A percentile compares a stretch with the other conserved stretches of the same genome.
These are phyloP conservation scores for Dryococelus australis DNA, from an alignment of 2,888 invertebrate genomes.

Conservation along the genomic window DNA sequence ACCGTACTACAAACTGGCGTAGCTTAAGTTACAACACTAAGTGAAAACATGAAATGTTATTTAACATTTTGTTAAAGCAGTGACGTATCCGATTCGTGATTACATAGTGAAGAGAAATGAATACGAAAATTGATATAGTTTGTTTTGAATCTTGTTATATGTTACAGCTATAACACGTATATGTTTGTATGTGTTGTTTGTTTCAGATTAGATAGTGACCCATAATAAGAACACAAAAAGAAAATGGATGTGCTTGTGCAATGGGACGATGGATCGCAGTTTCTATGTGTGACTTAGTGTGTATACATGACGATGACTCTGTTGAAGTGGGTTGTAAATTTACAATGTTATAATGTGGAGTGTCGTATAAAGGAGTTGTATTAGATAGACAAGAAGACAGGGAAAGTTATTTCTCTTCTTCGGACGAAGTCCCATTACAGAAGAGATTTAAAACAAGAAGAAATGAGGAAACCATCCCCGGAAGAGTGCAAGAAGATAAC, in stretches of 20 bases:
- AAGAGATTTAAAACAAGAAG: background rate
- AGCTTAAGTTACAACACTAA: background rate
- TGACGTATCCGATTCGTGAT: background rate
- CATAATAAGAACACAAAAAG: background rate
- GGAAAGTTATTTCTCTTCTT: background rate
- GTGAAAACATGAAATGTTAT: background rate
- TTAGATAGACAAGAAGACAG: background rate
- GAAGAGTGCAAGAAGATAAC: background rate
- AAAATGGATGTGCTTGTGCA: conserved; percentile 3
- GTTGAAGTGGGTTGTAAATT: background rate
- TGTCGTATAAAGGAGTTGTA: background rate
- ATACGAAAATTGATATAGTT: background rate
- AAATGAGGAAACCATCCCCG: background rate
- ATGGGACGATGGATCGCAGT: background rate
- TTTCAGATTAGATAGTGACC: background rate
- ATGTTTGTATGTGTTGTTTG: background rate
- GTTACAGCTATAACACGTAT: background rate
- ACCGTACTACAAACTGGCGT: background rate
- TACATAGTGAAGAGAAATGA: background rate
- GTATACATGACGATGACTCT: background rate
- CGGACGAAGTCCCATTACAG: background rate
- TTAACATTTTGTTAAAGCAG: background rate
- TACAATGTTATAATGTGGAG: background rate
- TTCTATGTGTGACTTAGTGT: background rate
- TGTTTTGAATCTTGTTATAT: background rate